Evolutionary conservation across 64 coral and sea anemone genomes (phyloP).

Genomic region (Montipora cactus): DNA sequence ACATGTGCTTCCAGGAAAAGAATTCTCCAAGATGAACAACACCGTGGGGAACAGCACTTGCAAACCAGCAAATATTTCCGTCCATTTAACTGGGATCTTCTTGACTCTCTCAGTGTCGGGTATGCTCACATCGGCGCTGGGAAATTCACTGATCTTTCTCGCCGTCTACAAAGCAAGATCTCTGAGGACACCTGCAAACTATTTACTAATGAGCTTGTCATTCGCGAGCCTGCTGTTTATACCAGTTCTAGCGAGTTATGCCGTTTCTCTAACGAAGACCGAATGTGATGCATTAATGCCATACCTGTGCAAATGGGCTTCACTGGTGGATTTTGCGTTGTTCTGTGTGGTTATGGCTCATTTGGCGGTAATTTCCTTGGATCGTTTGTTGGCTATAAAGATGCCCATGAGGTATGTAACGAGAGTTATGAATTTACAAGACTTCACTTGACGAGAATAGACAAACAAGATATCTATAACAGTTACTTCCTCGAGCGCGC

Average conservation of each 20-base stretch:
- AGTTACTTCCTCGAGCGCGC: too few relatives aligned
- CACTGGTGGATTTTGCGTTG: constrained; percentile 1
- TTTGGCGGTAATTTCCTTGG: neutral
- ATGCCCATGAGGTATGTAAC: constrained; percentile 21
- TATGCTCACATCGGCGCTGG: neutral
- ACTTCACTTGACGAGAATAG: too few relatives aligned
- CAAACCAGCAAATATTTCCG: too few relatives aligned
- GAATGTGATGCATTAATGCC: neutral
- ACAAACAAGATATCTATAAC: too few relatives aligned
- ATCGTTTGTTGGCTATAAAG: constrained; percentile 26
- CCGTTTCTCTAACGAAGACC: constrained; percentile 12
- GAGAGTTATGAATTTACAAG: neutral
- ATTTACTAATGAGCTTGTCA: neutral
- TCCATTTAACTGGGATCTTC: constrained; percentile 1
- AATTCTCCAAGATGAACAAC: too few relatives aligned
- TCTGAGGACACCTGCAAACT: constrained; percentile 16
- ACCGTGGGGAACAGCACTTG: neutral
- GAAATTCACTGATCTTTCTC: constrained; percentile 2
- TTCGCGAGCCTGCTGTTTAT: constrained; percentile 14
- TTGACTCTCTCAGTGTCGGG: neutral
- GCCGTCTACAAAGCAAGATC: neutral
- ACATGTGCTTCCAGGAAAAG: too few relatives aligned
- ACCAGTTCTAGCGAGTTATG: neutral
- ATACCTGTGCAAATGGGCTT: neutral
- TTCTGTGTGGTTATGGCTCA: constrained; percentile 24